Conservation (phyloP, 2,888 invertebrate species). For the Epirrhoe tristata region DNA sequence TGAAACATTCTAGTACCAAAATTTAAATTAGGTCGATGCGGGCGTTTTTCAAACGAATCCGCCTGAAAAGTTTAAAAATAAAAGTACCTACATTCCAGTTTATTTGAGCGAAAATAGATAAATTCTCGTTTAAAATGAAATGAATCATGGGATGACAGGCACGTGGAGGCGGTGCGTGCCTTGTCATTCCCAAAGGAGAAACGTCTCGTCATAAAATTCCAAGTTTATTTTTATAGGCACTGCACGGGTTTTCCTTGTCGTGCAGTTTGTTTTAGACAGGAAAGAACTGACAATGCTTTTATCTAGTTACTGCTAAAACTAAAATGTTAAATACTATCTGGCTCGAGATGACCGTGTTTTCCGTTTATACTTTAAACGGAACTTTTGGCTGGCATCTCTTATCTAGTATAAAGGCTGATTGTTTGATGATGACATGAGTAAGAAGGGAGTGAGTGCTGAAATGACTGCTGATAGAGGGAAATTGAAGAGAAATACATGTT, state of each 20-base stretch:
- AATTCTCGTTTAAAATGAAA: slow-evolving; percentile 32
- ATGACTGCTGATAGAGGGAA: too few relatives aligned
- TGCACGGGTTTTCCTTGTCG: slow-evolving; percentile 5
- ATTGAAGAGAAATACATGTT: too few relatives aligned
- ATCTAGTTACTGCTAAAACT: too few relatives aligned
- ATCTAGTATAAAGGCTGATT: too few relatives aligned
- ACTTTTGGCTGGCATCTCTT: too few relatives aligned
- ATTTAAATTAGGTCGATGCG: slow-evolving; percentile 32
- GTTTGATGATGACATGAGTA: too few relatives aligned
- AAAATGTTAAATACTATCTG: too few relatives aligned
- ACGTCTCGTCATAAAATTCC: slow-evolving; percentile 22
- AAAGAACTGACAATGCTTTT: not conserved
- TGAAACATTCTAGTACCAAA: slow-evolving; percentile 23
- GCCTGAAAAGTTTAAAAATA: slow-evolving; percentile 3
- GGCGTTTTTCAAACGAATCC: slow-evolving; percentile 16
- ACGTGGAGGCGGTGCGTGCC: slow-evolving; percentile 30
- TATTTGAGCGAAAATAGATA: slow-evolving; percentile 22
- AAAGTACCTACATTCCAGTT: slow-evolving; percentile 7
- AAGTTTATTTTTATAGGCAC: slow-evolving; percentile 29
- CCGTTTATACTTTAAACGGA: too few relatives aligned
- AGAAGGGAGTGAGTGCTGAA: too few relatives aligned
- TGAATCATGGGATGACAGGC: slow-evolving; percentile 29
- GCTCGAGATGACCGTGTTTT: too few relatives aligned
- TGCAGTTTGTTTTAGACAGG: not conserved
- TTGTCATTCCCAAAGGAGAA: slow-evolving; percentile 17